A percentile compares a stretch with the other conserved stretches of the same genome.
Conservation (phyloP, 2,888 invertebrate species). For the Mesochorus sp. region DNA sequence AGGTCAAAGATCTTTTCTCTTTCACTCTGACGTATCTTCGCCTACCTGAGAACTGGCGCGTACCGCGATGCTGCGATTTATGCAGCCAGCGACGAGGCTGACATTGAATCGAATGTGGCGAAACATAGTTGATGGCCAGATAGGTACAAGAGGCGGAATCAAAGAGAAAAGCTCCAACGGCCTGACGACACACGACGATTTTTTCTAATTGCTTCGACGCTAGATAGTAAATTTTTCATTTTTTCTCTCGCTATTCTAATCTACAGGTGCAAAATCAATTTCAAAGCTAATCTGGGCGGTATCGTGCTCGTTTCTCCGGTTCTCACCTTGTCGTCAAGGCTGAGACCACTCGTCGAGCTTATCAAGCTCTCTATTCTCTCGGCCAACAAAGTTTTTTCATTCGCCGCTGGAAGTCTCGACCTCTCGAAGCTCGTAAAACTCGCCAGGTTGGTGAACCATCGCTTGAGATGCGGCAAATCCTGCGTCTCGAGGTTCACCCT, state of each 20-base stretch:
- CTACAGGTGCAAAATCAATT: slow-evolving; percentile 26
- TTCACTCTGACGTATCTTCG: slow-evolving; percentile 59
- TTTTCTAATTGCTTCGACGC: slow-evolving; percentile 67
- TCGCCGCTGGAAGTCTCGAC: slow-evolving; percentile 80
- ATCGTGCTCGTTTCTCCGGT: slow-evolving; percentile 54
- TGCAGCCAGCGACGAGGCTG: slow-evolving; percentile 69
- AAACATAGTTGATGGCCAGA: slow-evolving; percentile 71
- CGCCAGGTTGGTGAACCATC: slow-evolving; percentile 86
- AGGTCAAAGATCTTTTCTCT: slow-evolving; percentile 56
- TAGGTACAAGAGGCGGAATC: slow-evolving; percentile 76
- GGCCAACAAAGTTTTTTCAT: slow-evolving; percentile 77
- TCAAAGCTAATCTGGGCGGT: slow-evolving; percentile 65
- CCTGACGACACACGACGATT: slow-evolving; percentile 73
- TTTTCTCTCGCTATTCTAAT: background rate
- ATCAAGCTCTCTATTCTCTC: slow-evolving; percentile 67
- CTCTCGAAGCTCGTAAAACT: slow-evolving; percentile 84
- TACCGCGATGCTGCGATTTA: slow-evolving; percentile 72
- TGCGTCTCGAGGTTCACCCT: slow-evolving; percentile 77
- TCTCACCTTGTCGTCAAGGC: slow-evolving; percentile 78
- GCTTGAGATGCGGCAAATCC: slow-evolving; percentile 83
- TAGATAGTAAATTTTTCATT: slow-evolving; percentile 60
- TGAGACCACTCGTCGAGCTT: slow-evolving; percentile 45
- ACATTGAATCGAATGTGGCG: slow-evolving; percentile 73
- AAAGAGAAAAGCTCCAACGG: slow-evolving; percentile 76
- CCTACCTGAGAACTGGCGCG: slow-evolving; percentile 77